These are phyloP conservation scores for Trachelus tabidus DNA, from an alignment of 2,888 invertebrate species.

Conservation along the genomic window DNA sequence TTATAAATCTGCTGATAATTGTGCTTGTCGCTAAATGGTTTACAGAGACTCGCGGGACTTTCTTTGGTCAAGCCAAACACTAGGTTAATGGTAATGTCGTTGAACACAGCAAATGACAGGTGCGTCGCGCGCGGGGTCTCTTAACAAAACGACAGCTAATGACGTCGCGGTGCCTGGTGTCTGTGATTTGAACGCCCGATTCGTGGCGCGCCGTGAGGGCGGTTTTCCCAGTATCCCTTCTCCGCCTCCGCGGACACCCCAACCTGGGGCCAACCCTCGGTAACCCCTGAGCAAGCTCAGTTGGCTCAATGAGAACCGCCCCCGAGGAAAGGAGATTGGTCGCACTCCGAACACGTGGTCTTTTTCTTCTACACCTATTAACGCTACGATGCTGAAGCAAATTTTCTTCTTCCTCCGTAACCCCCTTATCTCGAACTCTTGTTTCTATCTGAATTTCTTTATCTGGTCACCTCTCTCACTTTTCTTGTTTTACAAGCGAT, in stretches of 20 bases:
- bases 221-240: slow-evolving; percentile 24
- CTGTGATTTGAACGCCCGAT: slow-evolving; percentile 65
- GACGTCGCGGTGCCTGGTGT: slow-evolving; percentile 40
- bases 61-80: background rate
- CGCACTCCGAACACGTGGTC: slow-evolving; percentile 39
- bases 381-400: background rate
- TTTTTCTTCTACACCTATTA: slow-evolving; percentile 9
- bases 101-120: background rate
- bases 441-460: background rate
- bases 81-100: background rate
- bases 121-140: background rate
- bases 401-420: background rate
- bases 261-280: slow-evolving; percentile 29
- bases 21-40: background rate
- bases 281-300: slow-evolving; percentile 18
- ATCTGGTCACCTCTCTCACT: background rate
- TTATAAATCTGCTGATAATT: background rate
- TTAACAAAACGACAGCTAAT: slow-evolving; percentile 8
- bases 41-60: background rate
- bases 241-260: slow-evolving; percentile 26
- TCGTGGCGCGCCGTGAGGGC: slow-evolving; percentile 27
- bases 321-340: slow-evolving; percentile 51
- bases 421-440: background rate
- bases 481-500: background rate
- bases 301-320: slow-evolving; percentile 53